phyloP scores from a whole-genome alignment of 2,888 invertebrate species.

The Machimus atricapillus region DNA sequence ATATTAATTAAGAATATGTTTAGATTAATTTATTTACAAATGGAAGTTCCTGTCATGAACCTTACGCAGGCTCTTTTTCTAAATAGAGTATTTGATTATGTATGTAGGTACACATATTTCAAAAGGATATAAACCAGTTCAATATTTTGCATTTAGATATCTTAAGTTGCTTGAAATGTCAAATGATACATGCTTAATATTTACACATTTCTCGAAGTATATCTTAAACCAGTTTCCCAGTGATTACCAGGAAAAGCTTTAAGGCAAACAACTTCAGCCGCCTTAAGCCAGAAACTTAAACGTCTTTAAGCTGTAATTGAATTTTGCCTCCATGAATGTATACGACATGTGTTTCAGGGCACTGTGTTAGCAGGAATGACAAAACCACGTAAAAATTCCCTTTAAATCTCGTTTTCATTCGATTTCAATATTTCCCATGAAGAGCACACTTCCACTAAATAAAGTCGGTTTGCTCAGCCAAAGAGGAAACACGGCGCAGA shows the following conservation, averaged over 20 bases:
- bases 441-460: slow-evolving; percentile 16
- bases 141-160: background rate
- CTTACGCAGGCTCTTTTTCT: no score
- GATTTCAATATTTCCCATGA: slow-evolving; percentile 20
- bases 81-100: no score
- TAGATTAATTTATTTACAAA: no score
- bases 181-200: background rate
- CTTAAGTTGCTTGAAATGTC: background rate
- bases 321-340: background rate
- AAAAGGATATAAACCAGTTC: no score
- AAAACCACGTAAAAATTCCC: slow-evolving; percentile 15
- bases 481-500: background rate
- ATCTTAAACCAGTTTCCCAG: background rate
- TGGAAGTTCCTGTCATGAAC: no score
- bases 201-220: background rate
- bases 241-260: background rate
- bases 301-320: background rate
- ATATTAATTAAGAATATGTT: no score
- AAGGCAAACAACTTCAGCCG: background rate
- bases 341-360: background rate
- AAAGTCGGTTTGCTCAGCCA: slow-evolving; percentile 12
- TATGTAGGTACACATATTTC: no score
- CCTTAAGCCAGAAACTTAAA: background rate
- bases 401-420: slow-evolving; percentile 20
- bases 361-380: background rate